phyloP scores from a whole-genome alignment of 2,797 vertebrate species.

The Hyperoplus immaculatus region DNA sequence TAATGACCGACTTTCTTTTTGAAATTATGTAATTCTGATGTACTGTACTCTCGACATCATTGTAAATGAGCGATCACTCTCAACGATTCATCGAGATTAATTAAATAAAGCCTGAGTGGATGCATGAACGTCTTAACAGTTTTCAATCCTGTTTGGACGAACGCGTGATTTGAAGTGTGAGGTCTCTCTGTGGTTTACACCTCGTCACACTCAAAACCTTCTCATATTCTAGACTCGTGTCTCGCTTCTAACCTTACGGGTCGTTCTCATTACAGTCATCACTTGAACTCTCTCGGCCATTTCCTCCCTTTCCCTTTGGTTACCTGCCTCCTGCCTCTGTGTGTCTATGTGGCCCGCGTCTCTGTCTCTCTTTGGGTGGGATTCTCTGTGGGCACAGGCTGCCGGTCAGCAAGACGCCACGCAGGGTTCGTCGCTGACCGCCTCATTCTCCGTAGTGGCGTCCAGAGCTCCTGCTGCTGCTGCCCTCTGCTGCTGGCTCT shows the following conservation, averaged over 20 bases:
- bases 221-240: constrained; percentile 78
- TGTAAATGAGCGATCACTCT: no score
- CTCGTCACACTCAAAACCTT: constrained; percentile 6
- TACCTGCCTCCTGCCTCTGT: constrained; percentile 30
- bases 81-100: no score
- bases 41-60: no score
- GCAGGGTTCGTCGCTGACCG: constrained; percentile 55
- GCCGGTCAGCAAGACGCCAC: constrained; percentile 84
- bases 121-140: constrained; percentile 1
- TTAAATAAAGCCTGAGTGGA: no score
- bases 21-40: no score
- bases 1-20: no score
- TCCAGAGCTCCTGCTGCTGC: constrained; percentile 76
- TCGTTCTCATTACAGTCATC: constrained; percentile 55
- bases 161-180: constrained; percentile 28
- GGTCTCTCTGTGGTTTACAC: constrained; percentile 11
- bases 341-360: constrained; percentile 13
- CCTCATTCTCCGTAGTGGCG: constrained; percentile 84
- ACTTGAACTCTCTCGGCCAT: constrained; percentile 51
- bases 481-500: constrained; percentile 73
- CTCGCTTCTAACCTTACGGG: constrained; percentile 72
- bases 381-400: constrained; percentile 81
- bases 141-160: constrained; percentile 26
- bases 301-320: constrained; percentile 50
- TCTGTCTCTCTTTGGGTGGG: constrained; percentile 65